Evolutionary conservation across 2,113 vertebrate species (phyloP), one percentile per base, ranked within the genome.

Genomic region (Nestor notabilis): DNA sequence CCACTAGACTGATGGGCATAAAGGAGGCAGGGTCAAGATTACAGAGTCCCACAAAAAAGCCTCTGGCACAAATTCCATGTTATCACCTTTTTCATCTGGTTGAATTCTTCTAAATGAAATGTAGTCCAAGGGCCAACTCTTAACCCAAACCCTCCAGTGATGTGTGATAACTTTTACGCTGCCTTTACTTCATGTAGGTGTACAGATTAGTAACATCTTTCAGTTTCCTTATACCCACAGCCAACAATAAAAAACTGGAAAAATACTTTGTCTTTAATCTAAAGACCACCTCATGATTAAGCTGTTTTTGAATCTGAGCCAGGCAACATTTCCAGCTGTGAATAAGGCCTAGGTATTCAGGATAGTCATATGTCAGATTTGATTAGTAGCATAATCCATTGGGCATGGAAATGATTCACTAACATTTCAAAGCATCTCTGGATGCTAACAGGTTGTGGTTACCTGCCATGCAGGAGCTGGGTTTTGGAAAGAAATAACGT

Each of bases 101-200:
- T 46, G 28, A 13, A 70, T 63, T 43, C 75, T 80, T 83, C 39
- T 79, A 52, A 46, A 55, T 53, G 56, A 75, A 74, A 44, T 0
- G 1, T 5, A 71, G 20, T 35, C 25, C 60, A 37, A 46, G 50
- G 29, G 25, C 11, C 16, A 27, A 3, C 20, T 83, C 76, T 80
- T 44, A 46, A 18, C 64, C 83, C 52, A 66, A 64, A 39, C 8
- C 72, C 35, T 83, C 17, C 50, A 52, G 44, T 1, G 3, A 5
- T 2, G 4, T 47, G 11, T 27, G 49, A 10, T 24, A 55, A 15
- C 18, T 31, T 56, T 65, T 76, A n/a, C 0, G 0, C 11, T 52
- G 78, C 41, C 74, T 86, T 93, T 61, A 50, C 25, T 14, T 66
- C 1, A 0, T 13, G 53, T 12, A 44, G 25, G 37, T 76, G 13